Base-by-base conservation (phyloP, 2,113 vertebrate species). In the Pipa parva region DNA sequence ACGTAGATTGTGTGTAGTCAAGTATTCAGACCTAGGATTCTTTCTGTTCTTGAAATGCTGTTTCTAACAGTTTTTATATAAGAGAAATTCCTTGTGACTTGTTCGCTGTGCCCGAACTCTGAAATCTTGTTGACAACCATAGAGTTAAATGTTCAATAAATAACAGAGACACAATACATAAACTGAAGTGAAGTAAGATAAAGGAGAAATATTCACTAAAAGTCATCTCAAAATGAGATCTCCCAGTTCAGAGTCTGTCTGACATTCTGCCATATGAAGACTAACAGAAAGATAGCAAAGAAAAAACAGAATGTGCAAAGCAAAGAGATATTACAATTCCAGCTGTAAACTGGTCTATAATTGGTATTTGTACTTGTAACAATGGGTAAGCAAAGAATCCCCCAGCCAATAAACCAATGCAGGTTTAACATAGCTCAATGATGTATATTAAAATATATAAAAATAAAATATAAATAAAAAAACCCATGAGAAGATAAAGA, bases 321-420 rank as follows among this genome's bases (percentile, higher is more conserved):
- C 27, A 26, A 50, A 24, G 22, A 21, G 21, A 24, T 50, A 50
- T 50, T 24, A 12, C 48, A 50, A 21, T 25, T 22, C 5, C 39
- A 77, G 78, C 71, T 71, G 79, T 33, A 76, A 49, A 26, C 77
- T 75, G 56, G 49, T 67, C 65, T 66, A 74, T 82, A 83, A 84
- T 37, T 36, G 75, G 85, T 72, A 48, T 17, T 0, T 72, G 67
- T 28, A 59, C 54, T 3, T 0, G 33, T 2, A 36, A 36, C 33
- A 36, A 36, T 13, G 3, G 33, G 15, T 36, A 36, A 36, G 33
- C 33, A 36, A 36, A 36, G 1, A 2, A 36, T 36, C 33, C 15
- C 10, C 33, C 15, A 36, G 33, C 33, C 33, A 9, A 36, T 36
- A 3, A 7, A 3, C 33, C 33, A 36, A 9, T 36, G 33, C 10